phyloP scores from a whole-genome alignment of 1,140 invertebrate species.

The Drosophila neocordata region DNA sequence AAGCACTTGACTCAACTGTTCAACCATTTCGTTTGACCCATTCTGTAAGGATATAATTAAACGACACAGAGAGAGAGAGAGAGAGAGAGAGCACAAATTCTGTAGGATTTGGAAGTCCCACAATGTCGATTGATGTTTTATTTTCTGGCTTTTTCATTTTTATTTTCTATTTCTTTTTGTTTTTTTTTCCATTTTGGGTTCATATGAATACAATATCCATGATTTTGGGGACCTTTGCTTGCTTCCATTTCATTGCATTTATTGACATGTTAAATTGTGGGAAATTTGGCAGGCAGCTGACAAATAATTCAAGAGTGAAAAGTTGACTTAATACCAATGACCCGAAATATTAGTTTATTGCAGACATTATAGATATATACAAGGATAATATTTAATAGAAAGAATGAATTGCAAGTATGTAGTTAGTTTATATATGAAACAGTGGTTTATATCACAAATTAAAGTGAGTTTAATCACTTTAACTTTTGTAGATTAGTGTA shows the following conservation, averaged over 20 bases:
- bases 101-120: background rate
- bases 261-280: constrained; percentile 10
- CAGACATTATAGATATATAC: too few relatives aligned
- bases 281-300: background rate
- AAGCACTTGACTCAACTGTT: background rate
- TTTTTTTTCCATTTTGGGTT: background rate
- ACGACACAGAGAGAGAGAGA: background rate
- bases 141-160: too few relatives aligned
- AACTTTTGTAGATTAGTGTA: too few relatives aligned
- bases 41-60: constrained; percentile 1
- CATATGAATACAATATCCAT: constrained; percentile 2
- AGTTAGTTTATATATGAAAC: too few relatives aligned
- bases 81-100: background rate
- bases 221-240: background rate
- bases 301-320: too few relatives aligned
- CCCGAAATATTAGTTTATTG: too few relatives aligned
- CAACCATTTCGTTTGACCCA: background rate
- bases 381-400: too few relatives aligned
- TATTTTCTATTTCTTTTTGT: too few relatives aligned
- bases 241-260: constrained; percentile 4
- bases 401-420: too few relatives aligned
- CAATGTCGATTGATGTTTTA: background rate
- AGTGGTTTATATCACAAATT: too few relatives aligned
- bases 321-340: too few relatives aligned
- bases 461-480: too few relatives aligned